These are phyloP conservation scores for Choloepus didactylus DNA, from an alignment of 2,797 vertebrate species.

Conservation along the genomic window DNA sequence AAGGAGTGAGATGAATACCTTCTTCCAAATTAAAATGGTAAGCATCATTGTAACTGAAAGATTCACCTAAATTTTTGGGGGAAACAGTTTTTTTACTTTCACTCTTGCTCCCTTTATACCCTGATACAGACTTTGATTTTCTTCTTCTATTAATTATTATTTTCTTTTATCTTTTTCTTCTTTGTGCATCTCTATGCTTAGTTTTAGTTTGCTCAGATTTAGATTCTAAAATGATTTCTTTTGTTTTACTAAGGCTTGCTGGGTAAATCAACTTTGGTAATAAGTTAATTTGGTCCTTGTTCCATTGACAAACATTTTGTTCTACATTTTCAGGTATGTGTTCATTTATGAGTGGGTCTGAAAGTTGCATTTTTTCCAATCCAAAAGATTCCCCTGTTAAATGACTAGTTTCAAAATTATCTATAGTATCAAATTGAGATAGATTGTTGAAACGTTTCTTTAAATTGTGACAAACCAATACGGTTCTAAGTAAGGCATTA, in stretches of 20 bases:
- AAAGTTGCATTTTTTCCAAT: constrained; percentile 62
- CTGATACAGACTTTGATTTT: constrained; percentile 86
- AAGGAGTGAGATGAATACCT: constrained; percentile 93
- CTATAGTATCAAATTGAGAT: not conserved
- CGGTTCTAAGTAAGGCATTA: constrained; percentile 81
- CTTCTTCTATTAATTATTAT: constrained; percentile 85
- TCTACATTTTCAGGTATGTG: constrained; percentile 61
- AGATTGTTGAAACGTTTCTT: constrained; percentile 45
- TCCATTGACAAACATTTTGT: constrained; percentile 73
- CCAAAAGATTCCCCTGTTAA: constrained; percentile 65
- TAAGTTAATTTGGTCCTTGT: constrained; percentile 63
- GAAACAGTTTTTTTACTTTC: constrained; percentile 81
- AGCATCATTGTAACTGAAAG: constrained; percentile 91
- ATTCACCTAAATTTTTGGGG: constrained; percentile 87
- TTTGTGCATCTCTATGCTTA: constrained; percentile 74
- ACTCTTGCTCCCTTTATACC: constrained; percentile 88
- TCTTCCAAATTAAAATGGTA: constrained; percentile 96
- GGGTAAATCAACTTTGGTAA: constrained; percentile 1
- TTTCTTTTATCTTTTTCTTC: constrained; percentile 86
- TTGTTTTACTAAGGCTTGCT: constrained; percentile 70
- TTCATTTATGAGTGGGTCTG: constrained; percentile 31
- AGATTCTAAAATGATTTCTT: constrained; percentile 86
- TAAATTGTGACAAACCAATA: constrained; percentile 79
- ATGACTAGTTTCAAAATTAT: constrained; percentile 57
- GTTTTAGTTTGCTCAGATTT: constrained; percentile 75